Conservation (phyloP, 2,888 invertebrate species). For the Pterostichus niger region DNA sequence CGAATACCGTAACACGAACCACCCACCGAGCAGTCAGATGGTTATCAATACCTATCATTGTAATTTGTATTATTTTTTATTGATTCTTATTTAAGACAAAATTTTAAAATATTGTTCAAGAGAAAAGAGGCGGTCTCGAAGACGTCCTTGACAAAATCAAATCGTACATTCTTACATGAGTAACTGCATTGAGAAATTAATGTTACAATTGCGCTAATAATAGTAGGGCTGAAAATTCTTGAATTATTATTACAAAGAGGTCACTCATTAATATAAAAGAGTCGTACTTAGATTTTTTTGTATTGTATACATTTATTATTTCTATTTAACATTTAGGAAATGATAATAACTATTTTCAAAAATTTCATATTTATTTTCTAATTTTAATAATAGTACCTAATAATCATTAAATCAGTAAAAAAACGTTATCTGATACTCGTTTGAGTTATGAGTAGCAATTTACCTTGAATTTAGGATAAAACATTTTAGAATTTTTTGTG, state of each 20-base stretch:
- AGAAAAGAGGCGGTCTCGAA: background rate
- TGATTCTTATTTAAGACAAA: no score
- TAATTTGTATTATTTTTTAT: no score
- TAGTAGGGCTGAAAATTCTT: conserved; percentile 49
- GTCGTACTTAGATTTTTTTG: background rate
- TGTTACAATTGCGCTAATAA: conserved; percentile 37
- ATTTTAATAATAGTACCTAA: no score
- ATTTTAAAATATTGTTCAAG: background rate
- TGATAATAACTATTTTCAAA: no score
- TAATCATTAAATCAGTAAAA: no score
- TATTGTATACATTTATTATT: background rate
- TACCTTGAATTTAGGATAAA: conserved; percentile 13
- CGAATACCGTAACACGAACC: no score
- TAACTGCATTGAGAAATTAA: conserved; percentile 31
- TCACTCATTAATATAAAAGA: conserved; percentile 18
- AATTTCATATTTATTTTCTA: no score
- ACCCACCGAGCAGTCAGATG: no score
- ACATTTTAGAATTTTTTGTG: background rate
- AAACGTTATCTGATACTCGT: no score
- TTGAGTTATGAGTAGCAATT: background rate
- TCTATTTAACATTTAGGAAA: no score
- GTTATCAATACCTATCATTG: no score
- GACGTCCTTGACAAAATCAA: conserved; percentile 26
- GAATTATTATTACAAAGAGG: conserved; percentile 27
- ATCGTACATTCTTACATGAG: conserved; percentile 30